phyloP scores from a whole-genome alignment of 2,888 invertebrate species.

The Oscheius sp. region DNA sequence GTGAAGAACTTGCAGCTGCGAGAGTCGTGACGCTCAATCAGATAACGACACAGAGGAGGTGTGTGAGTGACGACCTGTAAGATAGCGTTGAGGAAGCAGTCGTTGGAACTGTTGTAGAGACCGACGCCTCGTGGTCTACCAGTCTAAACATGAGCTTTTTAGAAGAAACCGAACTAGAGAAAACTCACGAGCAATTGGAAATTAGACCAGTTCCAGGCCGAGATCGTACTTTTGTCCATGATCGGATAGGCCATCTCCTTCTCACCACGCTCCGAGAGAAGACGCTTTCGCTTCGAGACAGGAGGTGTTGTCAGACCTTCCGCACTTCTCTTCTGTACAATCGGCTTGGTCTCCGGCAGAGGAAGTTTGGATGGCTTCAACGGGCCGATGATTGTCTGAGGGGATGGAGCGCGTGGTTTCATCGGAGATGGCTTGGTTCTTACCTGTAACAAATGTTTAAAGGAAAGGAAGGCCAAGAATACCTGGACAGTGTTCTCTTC shows the following conservation, averaged over 20 bases:
- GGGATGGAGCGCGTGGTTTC: conserved; percentile 8
- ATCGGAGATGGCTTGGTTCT: not conserved
- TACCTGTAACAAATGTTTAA: not conserved
- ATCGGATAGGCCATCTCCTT: conserved; percentile 54
- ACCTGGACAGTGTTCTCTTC: conserved; percentile 4
- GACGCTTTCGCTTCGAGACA: conserved; percentile 47
- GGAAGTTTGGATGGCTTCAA: conserved; percentile 28
- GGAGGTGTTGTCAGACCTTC: conserved; percentile 11
- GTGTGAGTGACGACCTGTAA: conserved; percentile 64
- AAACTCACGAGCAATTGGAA: conserved; percentile 41
- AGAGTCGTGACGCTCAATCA: conserved; percentile 44
- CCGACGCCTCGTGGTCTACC: conserved; percentile 46
- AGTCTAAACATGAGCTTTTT: conserved; percentile 12
- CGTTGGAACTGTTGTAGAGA: conserved; percentile 57
- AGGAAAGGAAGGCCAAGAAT: not conserved
- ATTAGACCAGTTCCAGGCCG: conserved; percentile 49
- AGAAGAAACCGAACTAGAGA: not conserved
- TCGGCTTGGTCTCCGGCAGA: not conserved
- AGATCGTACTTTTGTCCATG: conserved; percentile 48
- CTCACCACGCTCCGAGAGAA: conserved; percentile 60
- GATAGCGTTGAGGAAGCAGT: conserved; percentile 67
- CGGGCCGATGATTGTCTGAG: conserved; percentile 36
- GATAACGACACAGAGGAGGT: conserved; percentile 57
- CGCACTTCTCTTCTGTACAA: conserved; percentile 2
- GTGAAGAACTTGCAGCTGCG: conserved; percentile 4